Base-by-base conservation (phyloP, 2,113 vertebrate species). In the Eulemur rufifrons region DNA sequence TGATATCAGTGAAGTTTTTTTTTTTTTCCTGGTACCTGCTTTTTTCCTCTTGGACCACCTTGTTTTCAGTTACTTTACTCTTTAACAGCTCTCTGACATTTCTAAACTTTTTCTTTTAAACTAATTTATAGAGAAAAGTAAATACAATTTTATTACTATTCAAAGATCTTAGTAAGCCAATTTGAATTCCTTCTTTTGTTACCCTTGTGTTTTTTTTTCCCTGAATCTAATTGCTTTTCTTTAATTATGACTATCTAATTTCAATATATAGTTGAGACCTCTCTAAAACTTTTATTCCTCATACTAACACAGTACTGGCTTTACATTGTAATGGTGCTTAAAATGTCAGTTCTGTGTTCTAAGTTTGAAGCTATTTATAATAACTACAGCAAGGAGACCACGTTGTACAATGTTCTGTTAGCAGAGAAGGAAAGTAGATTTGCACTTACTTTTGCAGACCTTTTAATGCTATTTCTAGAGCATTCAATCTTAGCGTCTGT, bases 311-410 rank as follows among this genome's bases (percentile, higher is more conserved):
- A 89, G 54, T 95, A 94, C 45, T 89, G 32, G 13, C 95, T 98
- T 98, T 96, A 88, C 39, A 98, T 97, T 69, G 56, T 97, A 97
- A 91, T 96, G 94, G 84, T 85, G 85, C 97, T 98, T 95, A 95
- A 95, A 97, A 81, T 96, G 18, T 97, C 45, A 82, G 66, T 98
- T 96, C 89, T 37, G 3, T 74, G 81, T 98, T 98, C 98, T 96
- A 98, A 97, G 97, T 96, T 90, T 91, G 54, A 96, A n/a, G 21
- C 82, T 95, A 4, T 97, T 97, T 96, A 8, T 56, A 56, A 56
- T 56, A 86, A 18, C 71, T 81, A 23, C 6, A 86, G 12, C n/a
- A 91, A 83, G 69, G 89, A 92, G 27, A 18, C 23, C 25, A 81
- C 1, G 4, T 78, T 95, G 11, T 56, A 23, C 64, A 56, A 56